phyloP scores from a whole-genome alignment of 2,113 vertebrate genomes.

The Polyodon spathula region DNA sequence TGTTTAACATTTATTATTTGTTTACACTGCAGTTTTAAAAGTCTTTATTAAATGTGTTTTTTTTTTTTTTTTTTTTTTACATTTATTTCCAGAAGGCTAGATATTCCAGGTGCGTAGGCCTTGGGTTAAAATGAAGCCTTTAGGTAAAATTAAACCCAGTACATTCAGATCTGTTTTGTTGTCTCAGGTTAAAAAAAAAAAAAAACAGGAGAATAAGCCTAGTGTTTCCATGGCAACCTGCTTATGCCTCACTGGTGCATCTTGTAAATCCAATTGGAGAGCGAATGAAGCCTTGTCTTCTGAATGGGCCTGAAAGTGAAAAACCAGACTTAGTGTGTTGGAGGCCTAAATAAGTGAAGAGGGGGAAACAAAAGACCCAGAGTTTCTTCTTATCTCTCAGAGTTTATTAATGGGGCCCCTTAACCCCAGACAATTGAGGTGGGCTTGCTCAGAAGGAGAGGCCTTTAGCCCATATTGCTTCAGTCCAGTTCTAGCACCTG shows the following conservation, averaged over 20 bases:
- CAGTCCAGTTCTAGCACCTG: conserved; percentile 14
- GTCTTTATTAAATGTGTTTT: too few species aligned
- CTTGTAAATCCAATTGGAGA: conserved; percentile 79
- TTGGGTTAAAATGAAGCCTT: neutral
- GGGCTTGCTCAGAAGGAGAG: conserved; percentile 15
- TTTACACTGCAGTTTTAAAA: too few species aligned
- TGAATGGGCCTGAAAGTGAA: conserved; percentile 53
- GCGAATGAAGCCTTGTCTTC: conserved; percentile 71
- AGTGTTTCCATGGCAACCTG: conserved; percentile 63
- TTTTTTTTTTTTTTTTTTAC: too few species aligned
- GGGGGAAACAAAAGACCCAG: conserved; percentile 49
- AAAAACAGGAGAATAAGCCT: conserved; percentile 44
- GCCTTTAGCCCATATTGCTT: conserved; percentile 18
- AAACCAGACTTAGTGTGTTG: conserved; percentile 40
- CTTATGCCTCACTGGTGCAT: conserved; percentile 79
- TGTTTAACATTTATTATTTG: too few species aligned
- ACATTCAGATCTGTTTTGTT: neutral
- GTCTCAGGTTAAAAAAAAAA: conserved; percentile 22
- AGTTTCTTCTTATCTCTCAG: conserved; percentile 43
- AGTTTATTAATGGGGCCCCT: conserved; percentile 50
- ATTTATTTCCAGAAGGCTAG: neutral
- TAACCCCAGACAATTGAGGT: conserved; percentile 25
- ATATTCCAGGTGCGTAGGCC: conserved; percentile 1
- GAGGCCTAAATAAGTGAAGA: conserved; percentile 39
- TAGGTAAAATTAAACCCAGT: neutral